Conservation (phyloP, 1,140 invertebrate genomes). For the Chironomus striatipennis region DNA sequence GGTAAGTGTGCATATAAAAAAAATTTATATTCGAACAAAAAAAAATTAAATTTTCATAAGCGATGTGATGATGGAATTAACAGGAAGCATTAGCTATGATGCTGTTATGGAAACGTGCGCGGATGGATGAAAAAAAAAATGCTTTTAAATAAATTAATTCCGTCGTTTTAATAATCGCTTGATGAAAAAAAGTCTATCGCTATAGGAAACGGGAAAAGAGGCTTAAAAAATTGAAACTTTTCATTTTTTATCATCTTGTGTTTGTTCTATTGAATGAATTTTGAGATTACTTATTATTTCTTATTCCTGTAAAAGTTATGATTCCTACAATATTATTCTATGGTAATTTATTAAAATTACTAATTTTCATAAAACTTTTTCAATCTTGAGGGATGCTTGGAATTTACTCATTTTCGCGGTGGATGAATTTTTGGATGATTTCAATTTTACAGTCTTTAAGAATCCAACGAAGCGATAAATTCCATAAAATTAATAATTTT, state of each 20-base stretch:
- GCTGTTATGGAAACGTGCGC: slow-evolving; percentile 18
- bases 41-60: neutral
- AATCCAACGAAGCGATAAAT: too few relatives aligned
- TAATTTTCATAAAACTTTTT: too few relatives aligned
- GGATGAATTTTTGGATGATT: too few relatives aligned
- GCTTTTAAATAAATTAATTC: slow-evolving; percentile 24
- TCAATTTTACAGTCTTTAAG: too few relatives aligned
- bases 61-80: slow-evolving; percentile 22
- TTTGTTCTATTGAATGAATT: neutral
- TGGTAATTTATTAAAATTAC: too few relatives aligned
- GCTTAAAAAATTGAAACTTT: neutral
- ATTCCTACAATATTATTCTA: too few relatives aligned
- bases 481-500: too few relatives aligned
- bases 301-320: neutral
- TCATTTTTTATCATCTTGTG: too few relatives aligned
- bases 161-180: slow-evolving; percentile 20
- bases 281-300: neutral
- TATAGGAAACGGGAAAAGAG: slow-evolving; percentile 10
- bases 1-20: neutral
- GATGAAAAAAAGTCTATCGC: neutral
- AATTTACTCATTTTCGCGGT: too few relatives aligned
- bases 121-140: slow-evolving; percentile 5
- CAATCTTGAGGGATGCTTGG: too few relatives aligned
- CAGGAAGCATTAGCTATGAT: slow-evolving; percentile 21
- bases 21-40: neutral